Base-by-base conservation (phyloP, 2,113 vertebrate genomes). In the Entosphenus tridentatus region DNA sequence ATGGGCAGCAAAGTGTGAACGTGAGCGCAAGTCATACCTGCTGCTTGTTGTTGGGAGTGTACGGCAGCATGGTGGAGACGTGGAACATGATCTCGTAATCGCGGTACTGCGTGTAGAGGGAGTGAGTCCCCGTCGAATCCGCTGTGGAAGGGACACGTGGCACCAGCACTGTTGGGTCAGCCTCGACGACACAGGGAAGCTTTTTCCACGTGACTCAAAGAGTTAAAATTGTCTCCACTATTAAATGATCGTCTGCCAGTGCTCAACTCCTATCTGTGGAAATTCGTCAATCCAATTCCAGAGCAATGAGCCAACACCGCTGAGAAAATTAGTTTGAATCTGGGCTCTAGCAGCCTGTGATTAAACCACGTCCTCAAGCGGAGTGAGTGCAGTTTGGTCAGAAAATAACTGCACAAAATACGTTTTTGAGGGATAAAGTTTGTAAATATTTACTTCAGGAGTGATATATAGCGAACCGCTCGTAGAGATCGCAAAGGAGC, bases 11-110 rank as follows among this genome's bases (percentile, higher is more conserved):
- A 39, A 39, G 39, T 39, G 3, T 39, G 39, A 39, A 39, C 39
- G 39, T 39, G 39, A 39, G 39, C 39, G 39, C 6, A 7, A 39
- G 14, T 57, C 84, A 70, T 78, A 95, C 92, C 92, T 96, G 92
- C 77, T 96, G 92, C 72, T 86, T 82, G 77, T 97, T 97, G 80
- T 81, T 97, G 57, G 92, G 87, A 57, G 88, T 96, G 76, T 93
- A 88, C 57, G 92, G 92, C 70, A 97, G 87, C 80, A 97, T 84
- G 59, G 91, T 95, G 67, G 89, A 97, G 68, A 97, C 91, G 3
- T 97, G 92, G 76, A 97, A 96, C 92, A 97, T 97, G 79, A 97
- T 81, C 73, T 97, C 92, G 11, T 93, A 95, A 79, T 96, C 92
- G 75, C 96, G 95, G 70, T 97, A 96, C 11, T 89, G 95, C 13